Conservation (phyloP, 2,888 invertebrate species). For the Thysanoteuthis rhombus region DNA sequence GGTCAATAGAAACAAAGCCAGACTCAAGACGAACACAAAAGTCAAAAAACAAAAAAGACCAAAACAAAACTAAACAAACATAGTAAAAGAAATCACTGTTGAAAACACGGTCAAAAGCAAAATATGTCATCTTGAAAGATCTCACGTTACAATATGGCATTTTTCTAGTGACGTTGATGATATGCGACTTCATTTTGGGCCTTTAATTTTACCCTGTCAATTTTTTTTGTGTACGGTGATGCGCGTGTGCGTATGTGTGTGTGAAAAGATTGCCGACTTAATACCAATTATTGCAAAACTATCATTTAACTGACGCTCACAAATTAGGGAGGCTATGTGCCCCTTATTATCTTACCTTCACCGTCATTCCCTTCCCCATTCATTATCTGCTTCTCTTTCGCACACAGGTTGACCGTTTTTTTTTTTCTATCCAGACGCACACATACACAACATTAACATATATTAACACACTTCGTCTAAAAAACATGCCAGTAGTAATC, state of each 20-base stretch:
- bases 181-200: not conserved
- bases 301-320: not conserved
- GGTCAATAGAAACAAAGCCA: too few species aligned
- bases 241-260: not conserved
- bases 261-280: not conserved
- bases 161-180: not conserved
- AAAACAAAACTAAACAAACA: not conserved
- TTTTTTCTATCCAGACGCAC: not conserved
- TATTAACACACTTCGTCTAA: not conserved
- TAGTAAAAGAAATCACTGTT: not conserved
- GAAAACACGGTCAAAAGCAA: not conserved
- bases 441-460: not conserved
- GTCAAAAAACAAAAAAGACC: not conserved
- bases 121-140: not conserved
- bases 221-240: not conserved
- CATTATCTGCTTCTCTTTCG: not conserved
- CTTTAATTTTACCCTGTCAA: not conserved
- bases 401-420: not conserved
- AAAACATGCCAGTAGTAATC: not conserved
- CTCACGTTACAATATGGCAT: not conserved
- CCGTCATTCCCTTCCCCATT: not conserved
- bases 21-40: not conserved
- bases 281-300: not conserved
- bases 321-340: conserved; percentile 33
- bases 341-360: conserved; percentile 35